Base-by-base conservation (phyloP, 1,140 invertebrate species). In the Anagrus nilaparvatae region DNA sequence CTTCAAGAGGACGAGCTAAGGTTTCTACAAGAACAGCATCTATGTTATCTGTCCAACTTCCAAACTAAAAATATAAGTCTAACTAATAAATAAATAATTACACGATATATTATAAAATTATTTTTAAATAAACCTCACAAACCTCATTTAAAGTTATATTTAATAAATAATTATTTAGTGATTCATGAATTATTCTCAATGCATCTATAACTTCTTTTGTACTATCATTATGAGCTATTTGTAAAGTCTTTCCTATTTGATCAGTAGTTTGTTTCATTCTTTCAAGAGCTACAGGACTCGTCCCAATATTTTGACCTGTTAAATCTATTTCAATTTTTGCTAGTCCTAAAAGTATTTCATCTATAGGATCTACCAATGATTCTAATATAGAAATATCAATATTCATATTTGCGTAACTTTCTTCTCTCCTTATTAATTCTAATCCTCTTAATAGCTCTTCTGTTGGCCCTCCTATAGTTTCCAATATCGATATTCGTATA, bases 21-120 rank as follows among this genome's bases (percentile, higher is more conserved):
- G 60, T 59, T 40, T 64, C 61, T 0, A 67, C 50, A 1, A 67
- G 44, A n/a, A 67, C 53, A 2, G 57, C 60, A 40, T 67, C 62
- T 10, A 63, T 58, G 21, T 58, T 65, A 40, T 65, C 59, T 13
- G 50, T 54, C 45, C 55, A 58, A 6, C 43, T 36, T 23, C 55
- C 49, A 50, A 43, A 47, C 45, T 47, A 34, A 17, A 40, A 17
- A 25, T 25, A 34, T 30, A 31, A 27, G n/a, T 31, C 16, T 21
- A 30, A 21, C 16, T 40, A 4, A 20, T 21, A 13, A 20, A 12
- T 31, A 5, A 23, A 25, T 25, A 23, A 30, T 25, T 8, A 25
- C 12, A 37, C 13, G 3, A 30, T 16, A 16, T 14, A 30, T 13
- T 23, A 40, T 31, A 24, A 21, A 40, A 5, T 4, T 13, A 33